Percentiles rank a stretch among this genome's conserved stretches.
Evolutionary conservation across 1,140 invertebrate species (phyloP).

Genomic region (Asbolus verrucosus): DNA sequence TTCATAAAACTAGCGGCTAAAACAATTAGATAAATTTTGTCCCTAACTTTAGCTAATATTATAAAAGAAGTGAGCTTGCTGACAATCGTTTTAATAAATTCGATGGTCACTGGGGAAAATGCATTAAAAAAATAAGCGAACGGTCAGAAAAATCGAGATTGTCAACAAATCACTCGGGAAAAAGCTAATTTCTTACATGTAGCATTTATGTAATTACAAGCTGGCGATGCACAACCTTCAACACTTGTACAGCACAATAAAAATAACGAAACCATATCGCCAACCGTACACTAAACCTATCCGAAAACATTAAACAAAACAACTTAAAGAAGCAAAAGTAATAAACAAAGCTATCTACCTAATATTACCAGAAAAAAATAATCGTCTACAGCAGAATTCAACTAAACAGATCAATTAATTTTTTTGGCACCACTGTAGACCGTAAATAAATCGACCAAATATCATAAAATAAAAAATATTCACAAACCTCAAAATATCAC

Average conservation of each 20-base stretch:
- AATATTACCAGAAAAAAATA: slow-evolving; percentile 49
- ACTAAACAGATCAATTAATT: slow-evolving; percentile 44
- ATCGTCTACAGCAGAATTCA: slow-evolving; percentile 38
- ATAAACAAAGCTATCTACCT: slow-evolving; percentile 56
- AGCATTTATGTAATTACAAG: slow-evolving; percentile 54
- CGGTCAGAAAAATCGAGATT: slow-evolving; percentile 42
- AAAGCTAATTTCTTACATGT: slow-evolving; percentile 49
- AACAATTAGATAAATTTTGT: slow-evolving; percentile 40
- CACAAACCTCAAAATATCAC: slow-evolving; percentile 66
- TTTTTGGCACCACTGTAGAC: slow-evolving; percentile 61
- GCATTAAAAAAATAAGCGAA: slow-evolving; percentile 1
- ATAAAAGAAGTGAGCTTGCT: slow-evolving; percentile 27
- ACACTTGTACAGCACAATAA: slow-evolving; percentile 56
- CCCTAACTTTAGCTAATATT: slow-evolving; percentile 16
- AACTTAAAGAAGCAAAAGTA: slow-evolving; percentile 56
- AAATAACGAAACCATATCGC: slow-evolving; percentile 57
- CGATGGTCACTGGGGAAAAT: slow-evolving; percentile 26
- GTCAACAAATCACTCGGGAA: slow-evolving; percentile 42
- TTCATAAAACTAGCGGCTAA: slow-evolving; percentile 48
- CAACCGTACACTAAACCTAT: slow-evolving; percentile 56
- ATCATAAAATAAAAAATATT: slow-evolving; percentile 57
- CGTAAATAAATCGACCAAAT: slow-evolving; percentile 27
- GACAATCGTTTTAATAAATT: slow-evolving; percentile 31
- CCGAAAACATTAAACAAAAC: slow-evolving; percentile 54
- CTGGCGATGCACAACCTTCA: slow-evolving; percentile 61